phyloP scores from a whole-genome alignment of 2,797 vertebrate genomes.

The Falco rusticolus region DNA sequence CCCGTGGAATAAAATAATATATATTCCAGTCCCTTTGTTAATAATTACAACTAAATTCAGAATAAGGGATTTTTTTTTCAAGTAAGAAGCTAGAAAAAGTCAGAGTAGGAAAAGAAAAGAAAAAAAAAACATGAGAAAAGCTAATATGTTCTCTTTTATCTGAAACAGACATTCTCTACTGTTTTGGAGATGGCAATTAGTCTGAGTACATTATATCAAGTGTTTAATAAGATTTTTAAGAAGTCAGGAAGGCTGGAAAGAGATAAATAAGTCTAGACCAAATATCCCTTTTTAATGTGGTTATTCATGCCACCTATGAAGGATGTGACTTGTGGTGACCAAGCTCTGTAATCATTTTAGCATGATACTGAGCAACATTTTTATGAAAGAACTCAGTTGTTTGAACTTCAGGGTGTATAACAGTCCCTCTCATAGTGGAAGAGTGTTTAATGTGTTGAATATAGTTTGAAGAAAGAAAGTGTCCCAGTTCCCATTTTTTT shows the following conservation, averaged over 20 bases:
- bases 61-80: neutral
- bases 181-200: neutral
- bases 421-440: neutral
- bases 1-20: neutral
- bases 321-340: neutral
- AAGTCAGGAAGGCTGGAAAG: neutral
- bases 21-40: neutral
- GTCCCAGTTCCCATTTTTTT: neutral
- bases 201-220: neutral
- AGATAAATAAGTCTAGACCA: constrained; percentile 13
- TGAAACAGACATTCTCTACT: neutral
- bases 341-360: constrained; percentile 13
- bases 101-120: neutral
- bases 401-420: neutral
- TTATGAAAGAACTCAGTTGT: neutral
- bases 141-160: neutral
- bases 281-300: constrained; percentile 5
- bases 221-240: neutral
- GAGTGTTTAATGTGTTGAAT: neutral
- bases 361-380: neutral
- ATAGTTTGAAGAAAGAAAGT: neutral
- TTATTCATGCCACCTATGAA: neutral
- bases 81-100: neutral
- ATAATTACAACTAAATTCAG: neutral
- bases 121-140: neutral